A percentile compares a stretch with the other conserved stretches of the same genome.
These are phyloP conservation scores for Gonocerus acuteangulatus DNA, from an alignment of 2,888 invertebrate genomes.

Conservation along the genomic window DNA sequence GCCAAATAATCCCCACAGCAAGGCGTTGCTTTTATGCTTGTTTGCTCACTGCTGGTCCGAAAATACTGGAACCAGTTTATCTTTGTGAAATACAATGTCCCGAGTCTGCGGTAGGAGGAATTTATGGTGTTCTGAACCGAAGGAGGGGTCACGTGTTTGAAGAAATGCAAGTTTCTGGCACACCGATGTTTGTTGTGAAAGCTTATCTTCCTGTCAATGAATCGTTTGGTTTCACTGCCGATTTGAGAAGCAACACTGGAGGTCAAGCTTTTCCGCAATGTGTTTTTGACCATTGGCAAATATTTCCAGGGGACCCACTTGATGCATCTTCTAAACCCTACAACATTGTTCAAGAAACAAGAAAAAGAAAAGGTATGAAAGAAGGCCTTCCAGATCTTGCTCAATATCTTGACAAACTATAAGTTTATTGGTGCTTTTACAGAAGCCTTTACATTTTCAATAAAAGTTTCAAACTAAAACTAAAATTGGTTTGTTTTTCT, in stretches of 20 bases:
- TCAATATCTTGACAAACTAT: slow-evolving; percentile 98
- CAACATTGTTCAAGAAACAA: slow-evolving; percentile 78
- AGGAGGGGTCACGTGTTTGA: slow-evolving; percentile 97
- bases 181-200: slow-evolving; percentile 98
- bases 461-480: too few relatives aligned
- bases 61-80: slow-evolving; percentile 99
- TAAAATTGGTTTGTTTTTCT: too few relatives aligned
- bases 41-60: slow-evolving; percentile 83
- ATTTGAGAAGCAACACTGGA: slow-evolving; percentile 90
- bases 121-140: slow-evolving; percentile 94
- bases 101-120: slow-evolving; percentile 91
- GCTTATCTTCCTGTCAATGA: slow-evolving; percentile 99
- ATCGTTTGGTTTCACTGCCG: slow-evolving; percentile 98
- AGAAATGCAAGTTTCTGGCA: slow-evolving; percentile 87
- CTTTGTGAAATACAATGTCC: slow-evolving; percentile 99
- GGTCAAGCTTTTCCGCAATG: slow-evolving; percentile 99
- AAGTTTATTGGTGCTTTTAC: too few relatives aligned
- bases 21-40: slow-evolving; percentile 96
- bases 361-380: slow-evolving; percentile 98
- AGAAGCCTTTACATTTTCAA: too few relatives aligned
- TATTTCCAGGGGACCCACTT: slow-evolving; percentile 89
- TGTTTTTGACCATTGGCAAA: slow-evolving; percentile 99
- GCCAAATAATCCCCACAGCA: slow-evolving; percentile 98
- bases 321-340: slow-evolving; percentile 69
- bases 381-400: slow-evolving; percentile 91